phyloP scores from a whole-genome alignment of 2,113 vertebrate species.

The Phyllostomus hastatus region DNA sequence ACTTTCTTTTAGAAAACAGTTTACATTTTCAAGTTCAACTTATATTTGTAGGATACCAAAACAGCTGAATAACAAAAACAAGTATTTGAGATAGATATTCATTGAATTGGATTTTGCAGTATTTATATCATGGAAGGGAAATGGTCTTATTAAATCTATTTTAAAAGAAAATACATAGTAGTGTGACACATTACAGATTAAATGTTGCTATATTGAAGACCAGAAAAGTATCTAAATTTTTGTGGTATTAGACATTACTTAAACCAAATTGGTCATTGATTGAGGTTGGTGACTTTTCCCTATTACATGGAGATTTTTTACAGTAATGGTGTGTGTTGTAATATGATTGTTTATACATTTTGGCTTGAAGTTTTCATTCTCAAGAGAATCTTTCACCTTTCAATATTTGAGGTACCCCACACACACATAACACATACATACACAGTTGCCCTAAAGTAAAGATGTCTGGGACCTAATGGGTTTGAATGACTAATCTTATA shows the following conservation, averaged over 20 bases:
- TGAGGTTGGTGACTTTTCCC: not conserved
- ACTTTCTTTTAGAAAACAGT: not conserved
- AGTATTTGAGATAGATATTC: not conserved
- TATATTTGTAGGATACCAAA: not conserved
- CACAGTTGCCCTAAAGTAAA: not conserved
- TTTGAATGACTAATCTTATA: slow-evolving; percentile 1
- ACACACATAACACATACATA: not conserved
- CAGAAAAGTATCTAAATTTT: not conserved
- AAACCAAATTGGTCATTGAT: not conserved
- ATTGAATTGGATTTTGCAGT: not conserved
- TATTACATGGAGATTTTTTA: not conserved
- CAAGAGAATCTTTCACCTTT: not conserved
- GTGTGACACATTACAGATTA: not conserved
- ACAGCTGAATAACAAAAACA: slow-evolving; percentile 9
- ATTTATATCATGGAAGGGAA: not conserved
- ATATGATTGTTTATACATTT: not conserved
- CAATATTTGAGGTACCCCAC: not conserved
- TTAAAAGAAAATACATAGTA: not conserved
- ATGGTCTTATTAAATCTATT: not conserved
- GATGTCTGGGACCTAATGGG: not conserved
- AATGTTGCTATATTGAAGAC: not conserved
- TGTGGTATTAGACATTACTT: not conserved
- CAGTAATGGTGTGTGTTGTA: not conserved
- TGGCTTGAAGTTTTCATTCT: not conserved
- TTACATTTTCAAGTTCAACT: not conserved